phyloP scores from a whole-genome alignment of 2,113 vertebrate species.

The Antechinus flavipes region DNA sequence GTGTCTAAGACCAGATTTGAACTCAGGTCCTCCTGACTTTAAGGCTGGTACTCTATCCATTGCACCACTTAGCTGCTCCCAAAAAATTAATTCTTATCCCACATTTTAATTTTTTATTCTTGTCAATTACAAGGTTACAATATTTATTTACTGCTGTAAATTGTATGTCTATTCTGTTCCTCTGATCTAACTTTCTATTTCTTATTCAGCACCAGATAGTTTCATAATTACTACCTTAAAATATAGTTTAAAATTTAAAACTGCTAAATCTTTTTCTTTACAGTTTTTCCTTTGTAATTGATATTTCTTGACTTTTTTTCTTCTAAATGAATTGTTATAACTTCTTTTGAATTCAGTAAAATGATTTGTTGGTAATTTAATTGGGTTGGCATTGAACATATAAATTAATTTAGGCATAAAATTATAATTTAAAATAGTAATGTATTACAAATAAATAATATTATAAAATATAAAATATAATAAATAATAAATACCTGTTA shows the following conservation, averaged over 20 bases:
- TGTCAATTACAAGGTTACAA: not conserved
- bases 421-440: not conserved
- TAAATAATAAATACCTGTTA: not conserved
- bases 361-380: not conserved
- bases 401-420: not conserved
- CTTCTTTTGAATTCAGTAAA: not conserved
- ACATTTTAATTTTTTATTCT: not conserved
- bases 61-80: too few species aligned
- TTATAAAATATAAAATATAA: too few species aligned
- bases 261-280: not conserved
- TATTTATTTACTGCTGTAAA: not conserved
- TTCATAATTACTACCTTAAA: not conserved
- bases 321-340: not conserved
- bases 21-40: too few species aligned
- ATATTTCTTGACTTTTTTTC: not conserved
- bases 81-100: too few species aligned
- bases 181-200: not conserved
- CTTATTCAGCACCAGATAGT: not conserved
- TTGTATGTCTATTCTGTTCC: not conserved
- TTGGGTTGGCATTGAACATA: not conserved
- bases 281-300: not conserved
- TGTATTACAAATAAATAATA: not conserved
- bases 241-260: not conserved
- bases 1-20: too few species aligned
- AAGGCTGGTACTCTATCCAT: too few species aligned